Conservation (phyloP, 2,113 vertebrate genomes). For the Morone chrysops region DNA sequence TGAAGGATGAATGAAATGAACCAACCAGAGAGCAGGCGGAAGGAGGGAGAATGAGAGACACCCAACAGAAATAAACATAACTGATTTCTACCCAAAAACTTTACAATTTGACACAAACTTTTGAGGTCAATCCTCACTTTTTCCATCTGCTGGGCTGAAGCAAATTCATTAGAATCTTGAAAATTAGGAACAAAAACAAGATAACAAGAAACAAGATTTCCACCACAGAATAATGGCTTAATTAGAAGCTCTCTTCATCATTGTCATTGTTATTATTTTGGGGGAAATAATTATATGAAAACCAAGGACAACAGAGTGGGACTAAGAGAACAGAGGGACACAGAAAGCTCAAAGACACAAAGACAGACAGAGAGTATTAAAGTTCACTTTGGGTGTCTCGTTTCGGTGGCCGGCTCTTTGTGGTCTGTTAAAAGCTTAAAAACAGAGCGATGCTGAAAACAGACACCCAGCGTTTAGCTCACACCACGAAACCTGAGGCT, state of each 20-base stretch:
- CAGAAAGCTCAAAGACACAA: constrained; percentile 13
- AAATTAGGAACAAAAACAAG: background rate
- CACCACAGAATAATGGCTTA: background rate
- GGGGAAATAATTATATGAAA: background rate
- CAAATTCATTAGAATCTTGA: background rate
- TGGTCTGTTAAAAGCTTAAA: constrained; percentile 79
- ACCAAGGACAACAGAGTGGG: background rate
- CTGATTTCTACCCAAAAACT: background rate
- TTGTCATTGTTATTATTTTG: background rate
- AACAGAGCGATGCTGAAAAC: constrained; percentile 73
- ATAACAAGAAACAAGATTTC: background rate
- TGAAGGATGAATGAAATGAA: constrained; percentile 16
- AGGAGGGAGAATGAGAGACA: background rate
- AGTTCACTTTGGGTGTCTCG: constrained; percentile 65
- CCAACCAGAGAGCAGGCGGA: background rate
- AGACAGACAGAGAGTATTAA: constrained; percentile 37
- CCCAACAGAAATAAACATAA: background rate
- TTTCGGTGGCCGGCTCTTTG: constrained; percentile 73
- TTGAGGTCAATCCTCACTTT: background rate
- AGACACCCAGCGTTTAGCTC: constrained; percentile 77
- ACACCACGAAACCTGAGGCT: constrained; percentile 80
- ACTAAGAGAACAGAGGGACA: background rate
- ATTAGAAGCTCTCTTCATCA: background rate
- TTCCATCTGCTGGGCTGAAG: background rate
- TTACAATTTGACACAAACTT: constrained; percentile 14